phyloP scores from a whole-genome alignment of 2,888 invertebrate species.

The Drosophila emarginata region DNA sequence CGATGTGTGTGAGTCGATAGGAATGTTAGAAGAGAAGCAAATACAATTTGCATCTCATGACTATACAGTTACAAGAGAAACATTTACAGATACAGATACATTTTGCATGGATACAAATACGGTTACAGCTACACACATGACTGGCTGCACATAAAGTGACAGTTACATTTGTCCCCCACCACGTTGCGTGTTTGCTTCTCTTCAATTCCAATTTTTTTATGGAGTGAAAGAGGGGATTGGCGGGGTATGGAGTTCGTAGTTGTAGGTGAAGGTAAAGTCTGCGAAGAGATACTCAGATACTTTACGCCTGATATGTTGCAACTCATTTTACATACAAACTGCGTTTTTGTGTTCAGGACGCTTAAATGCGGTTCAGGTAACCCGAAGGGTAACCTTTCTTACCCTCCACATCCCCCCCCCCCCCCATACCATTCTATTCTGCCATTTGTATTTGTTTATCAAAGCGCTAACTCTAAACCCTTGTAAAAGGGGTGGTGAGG shows the following conservation, averaged over 20 bases:
- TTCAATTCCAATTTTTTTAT: slow-evolving; percentile 12
- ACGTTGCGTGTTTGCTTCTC: neutral
- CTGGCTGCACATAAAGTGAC: slow-evolving; percentile 53
- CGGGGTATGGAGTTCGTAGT: neutral
- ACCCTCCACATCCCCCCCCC: neutral
- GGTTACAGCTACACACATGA: slow-evolving; percentile 28
- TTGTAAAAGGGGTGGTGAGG: neutral
- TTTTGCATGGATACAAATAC: slow-evolving; percentile 15
- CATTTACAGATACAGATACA: slow-evolving; percentile 18
- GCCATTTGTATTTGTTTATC: slow-evolving; percentile 69
- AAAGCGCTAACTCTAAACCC: slow-evolving; percentile 64
- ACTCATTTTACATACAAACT: slow-evolving; percentile 46
- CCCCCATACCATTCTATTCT: slow-evolving; percentile 7
- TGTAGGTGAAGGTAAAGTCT: slow-evolving; percentile 16
- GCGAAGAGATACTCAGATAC: slow-evolving; percentile 49
- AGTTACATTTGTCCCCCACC: slow-evolving; percentile 40
- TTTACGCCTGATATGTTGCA: slow-evolving; percentile 54
- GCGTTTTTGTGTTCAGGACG: slow-evolving; percentile 14
- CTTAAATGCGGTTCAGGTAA: slow-evolving; percentile 6
- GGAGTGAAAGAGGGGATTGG: neutral
- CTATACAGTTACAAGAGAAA: slow-evolving; percentile 4
- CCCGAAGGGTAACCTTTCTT: neutral
- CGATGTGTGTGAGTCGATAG: slow-evolving; percentile 16
- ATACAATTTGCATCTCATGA: slow-evolving; percentile 36
- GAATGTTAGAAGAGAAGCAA: slow-evolving; percentile 11